These are phyloP conservation scores for Heliconius ismenius DNA, from an alignment of 2,888 invertebrate species.

Conservation along the genomic window DNA sequence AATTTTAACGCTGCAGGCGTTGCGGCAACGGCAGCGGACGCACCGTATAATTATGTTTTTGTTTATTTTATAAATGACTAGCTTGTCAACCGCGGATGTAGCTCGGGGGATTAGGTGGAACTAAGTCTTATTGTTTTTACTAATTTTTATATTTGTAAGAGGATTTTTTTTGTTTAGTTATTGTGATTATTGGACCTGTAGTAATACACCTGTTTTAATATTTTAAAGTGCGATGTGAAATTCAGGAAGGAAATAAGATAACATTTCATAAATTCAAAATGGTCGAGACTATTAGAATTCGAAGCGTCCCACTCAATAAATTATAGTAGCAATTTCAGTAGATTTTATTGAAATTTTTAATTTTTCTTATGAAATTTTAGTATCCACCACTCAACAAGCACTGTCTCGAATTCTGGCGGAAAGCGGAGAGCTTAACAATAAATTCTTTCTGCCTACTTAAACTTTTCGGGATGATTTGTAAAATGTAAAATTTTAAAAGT, in stretches of 20 bases:
- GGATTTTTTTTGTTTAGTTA: background rate
- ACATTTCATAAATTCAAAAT: no score
- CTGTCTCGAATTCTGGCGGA: no score
- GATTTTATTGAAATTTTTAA: background rate
- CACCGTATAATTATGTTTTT: conserved; percentile 26
- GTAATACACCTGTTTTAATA: background rate
- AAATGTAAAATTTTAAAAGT: no score
- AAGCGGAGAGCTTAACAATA: no score
- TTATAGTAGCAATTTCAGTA: background rate
- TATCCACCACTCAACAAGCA: no score
- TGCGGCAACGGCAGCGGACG: conserved; percentile 18
- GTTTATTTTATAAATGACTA: conserved; percentile 29
- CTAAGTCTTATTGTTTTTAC: background rate
- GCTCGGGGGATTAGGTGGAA: conserved; percentile 2
- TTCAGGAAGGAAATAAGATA: background rate
- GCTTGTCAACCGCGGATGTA: conserved; percentile 15
- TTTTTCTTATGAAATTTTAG: no score
- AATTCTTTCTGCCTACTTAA: no score
- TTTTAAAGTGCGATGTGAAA: background rate
- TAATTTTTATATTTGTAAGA: background rate
- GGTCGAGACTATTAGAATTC: no score
- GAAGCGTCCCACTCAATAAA: no score
- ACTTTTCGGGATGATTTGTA: no score
- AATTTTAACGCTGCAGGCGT: conserved; percentile 28
- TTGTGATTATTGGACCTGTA: background rate